A percentile compares a stretch with the other conserved stretches of the same genome.
Conservation (phyloP, 2,797 vertebrate species). For the Sebastes hubbsi region DNA sequence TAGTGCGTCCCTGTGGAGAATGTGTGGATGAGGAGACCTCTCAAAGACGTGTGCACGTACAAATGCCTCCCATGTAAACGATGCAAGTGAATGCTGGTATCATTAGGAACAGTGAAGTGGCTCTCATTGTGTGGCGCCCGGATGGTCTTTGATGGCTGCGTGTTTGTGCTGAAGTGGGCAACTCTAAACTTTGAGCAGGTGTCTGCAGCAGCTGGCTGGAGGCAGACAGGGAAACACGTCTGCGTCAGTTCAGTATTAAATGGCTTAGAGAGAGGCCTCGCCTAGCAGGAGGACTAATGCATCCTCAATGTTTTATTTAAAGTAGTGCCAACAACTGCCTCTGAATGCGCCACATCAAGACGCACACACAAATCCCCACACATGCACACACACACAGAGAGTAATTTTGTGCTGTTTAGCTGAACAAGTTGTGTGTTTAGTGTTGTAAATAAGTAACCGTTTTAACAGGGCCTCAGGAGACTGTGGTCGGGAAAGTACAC, state of each 20-base stretch:
- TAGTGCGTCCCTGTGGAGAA: slow-evolving; percentile 6
- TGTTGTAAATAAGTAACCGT: slow-evolving; percentile 80
- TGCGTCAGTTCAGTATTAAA: slow-evolving; percentile 72
- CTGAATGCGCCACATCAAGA: slow-evolving; percentile 48
- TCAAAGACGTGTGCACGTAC: slow-evolving; percentile 15
- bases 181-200: slow-evolving; percentile 79
- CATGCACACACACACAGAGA: slow-evolving; percentile 13
- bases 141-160: slow-evolving; percentile 73
- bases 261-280: slow-evolving; percentile 65
- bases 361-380: slow-evolving; percentile 27
- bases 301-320: slow-evolving; percentile 76
- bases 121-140: slow-evolving; percentile 71
- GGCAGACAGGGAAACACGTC: slow-evolving; percentile 71
- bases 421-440: slow-evolving; percentile 80
- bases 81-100: slow-evolving; percentile 75
- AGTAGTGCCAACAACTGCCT: slow-evolving; percentile 61
- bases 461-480: slow-evolving; percentile 74
- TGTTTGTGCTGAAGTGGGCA: slow-evolving; percentile 74
- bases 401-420: slow-evolving; percentile 74
- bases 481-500: slow-evolving; percentile 57
- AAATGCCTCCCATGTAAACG: slow-evolving; percentile 59
- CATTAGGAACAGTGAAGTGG: slow-evolving; percentile 76
- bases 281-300: slow-evolving; percentile 73
- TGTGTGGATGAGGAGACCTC: slow-evolving; percentile 24
- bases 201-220: slow-evolving; percentile 80